Evolutionary conservation across 2,888 invertebrate genomes (phyloP).

Genomic region (Dolichopus griseipennis): DNA sequence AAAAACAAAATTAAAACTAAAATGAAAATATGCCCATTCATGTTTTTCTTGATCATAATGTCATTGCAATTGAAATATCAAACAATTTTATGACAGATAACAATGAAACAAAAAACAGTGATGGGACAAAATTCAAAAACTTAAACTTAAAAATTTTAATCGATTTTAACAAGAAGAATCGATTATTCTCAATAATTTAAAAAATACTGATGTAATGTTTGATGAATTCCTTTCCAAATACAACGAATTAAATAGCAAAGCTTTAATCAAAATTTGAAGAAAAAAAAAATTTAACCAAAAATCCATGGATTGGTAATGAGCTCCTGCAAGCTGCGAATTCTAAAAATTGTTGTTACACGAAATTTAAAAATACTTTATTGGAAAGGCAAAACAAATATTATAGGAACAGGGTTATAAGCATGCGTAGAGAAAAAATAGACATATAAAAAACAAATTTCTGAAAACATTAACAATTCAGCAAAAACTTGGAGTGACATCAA

Average conservation of each 20-base stretch:
- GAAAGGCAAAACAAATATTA: background rate
- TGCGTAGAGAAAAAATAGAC: background rate
- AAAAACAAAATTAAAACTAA: no score
- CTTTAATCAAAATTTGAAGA: background rate
- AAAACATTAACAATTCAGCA: background rate
- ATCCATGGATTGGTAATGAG: background rate
- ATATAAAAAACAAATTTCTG: background rate
- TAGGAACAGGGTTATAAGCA: background rate
- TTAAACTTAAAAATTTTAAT: background rate
- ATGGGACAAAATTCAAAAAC: background rate
- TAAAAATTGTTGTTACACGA: background rate
- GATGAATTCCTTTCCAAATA: background rate
- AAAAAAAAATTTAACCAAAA: background rate
- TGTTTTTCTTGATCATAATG: no score
- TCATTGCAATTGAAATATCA: no score
- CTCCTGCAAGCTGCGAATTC: background rate
- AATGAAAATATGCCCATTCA: no score
- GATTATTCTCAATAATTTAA: background rate
- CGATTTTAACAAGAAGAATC: background rate
- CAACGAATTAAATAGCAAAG: background rate
- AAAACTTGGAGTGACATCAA: no score
- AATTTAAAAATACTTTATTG: background rate
- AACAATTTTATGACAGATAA: no score
- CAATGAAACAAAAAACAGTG: no score
- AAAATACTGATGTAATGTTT: background rate